phyloP scores from a whole-genome alignment of 2,797 vertebrate genomes.

The Mormyrus hasselquistii region DNA sequence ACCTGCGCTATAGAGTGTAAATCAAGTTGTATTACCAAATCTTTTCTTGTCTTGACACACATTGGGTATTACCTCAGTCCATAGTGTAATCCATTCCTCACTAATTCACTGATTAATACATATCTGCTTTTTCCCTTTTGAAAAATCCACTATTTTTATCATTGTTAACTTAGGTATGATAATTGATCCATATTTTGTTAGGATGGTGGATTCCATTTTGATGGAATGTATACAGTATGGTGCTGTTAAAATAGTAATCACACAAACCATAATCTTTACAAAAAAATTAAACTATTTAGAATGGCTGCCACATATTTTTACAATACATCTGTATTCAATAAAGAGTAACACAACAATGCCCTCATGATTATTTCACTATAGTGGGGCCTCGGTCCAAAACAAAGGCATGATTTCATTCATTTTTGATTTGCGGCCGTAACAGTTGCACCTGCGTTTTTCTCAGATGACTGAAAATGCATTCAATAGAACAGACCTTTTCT shows the following conservation, averaged over 20 bases:
- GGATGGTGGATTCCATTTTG: background rate
- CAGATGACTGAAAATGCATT: background rate
- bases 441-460: background rate
- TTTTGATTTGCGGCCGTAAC: background rate
- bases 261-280: background rate
- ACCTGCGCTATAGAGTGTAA: background rate
- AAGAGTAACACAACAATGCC: background rate
- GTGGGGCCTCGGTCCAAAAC: background rate
- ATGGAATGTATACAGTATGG: background rate
- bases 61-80: background rate
- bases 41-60: background rate
- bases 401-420: conserved; percentile 6
- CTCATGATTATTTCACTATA: conserved; percentile 1
- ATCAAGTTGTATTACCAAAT: background rate
- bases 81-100: background rate
- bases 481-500: background rate
- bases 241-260: background rate
- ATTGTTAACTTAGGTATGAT: background rate
- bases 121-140: background rate
- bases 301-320: background rate
- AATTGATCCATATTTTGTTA: background rate
- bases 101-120: background rate
- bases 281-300: background rate
- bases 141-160: background rate
- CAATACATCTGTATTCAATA: background rate